Base-by-base conservation (phyloP, 2,888 invertebrate species). In the Geophilus truncorum region DNA sequence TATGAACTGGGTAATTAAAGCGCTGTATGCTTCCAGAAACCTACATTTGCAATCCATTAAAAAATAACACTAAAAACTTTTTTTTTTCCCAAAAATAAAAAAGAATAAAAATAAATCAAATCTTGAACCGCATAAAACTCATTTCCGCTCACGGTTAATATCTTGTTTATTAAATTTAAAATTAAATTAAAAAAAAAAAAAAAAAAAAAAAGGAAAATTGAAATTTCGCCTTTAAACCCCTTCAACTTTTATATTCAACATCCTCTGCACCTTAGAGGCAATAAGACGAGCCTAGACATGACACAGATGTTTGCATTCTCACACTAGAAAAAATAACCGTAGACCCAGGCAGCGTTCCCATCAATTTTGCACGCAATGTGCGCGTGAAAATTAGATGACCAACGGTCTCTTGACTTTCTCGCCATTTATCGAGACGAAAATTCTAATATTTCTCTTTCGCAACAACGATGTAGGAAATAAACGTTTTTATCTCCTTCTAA, bases 231-330 rank as follows among this genome's bases (percentile, higher is more conserved):
- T 51, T 51, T 18, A 51, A 18, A n/a, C 7, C 3, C 40, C 10
- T 10, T 15, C 40, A 15, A 15, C 40, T 10, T 9, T 40, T 3
- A 10, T 9, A 40, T 4, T 36, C 36, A 12, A 36, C 45, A 12
- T 5, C n/a, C n/a, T n/a, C 1, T 45, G n/a, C 45, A n/a, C 45
- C n/a, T 51, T 18, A 15, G 51, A 18, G 6, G 70, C 25, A 70
- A 70, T 70, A 28, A 70, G 28, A 70, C 28, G 70, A 28, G 70
- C 28, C 23, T 25, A 70, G 70, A 70, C 70, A 28, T 25, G 70
- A 12, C 70, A 70, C 70, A 70, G 70, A 28, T 70, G 70, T 70
- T 70, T 70, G 70, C 28, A 28, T 23, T 70, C 70, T 70, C 70
- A 70, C 9, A 28, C 1, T 1, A 70, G 5, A 28, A 70, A 28